phyloP scores from a whole-genome alignment of 2,888 invertebrate genomes.

The Hemicrepidius hirtus region DNA sequence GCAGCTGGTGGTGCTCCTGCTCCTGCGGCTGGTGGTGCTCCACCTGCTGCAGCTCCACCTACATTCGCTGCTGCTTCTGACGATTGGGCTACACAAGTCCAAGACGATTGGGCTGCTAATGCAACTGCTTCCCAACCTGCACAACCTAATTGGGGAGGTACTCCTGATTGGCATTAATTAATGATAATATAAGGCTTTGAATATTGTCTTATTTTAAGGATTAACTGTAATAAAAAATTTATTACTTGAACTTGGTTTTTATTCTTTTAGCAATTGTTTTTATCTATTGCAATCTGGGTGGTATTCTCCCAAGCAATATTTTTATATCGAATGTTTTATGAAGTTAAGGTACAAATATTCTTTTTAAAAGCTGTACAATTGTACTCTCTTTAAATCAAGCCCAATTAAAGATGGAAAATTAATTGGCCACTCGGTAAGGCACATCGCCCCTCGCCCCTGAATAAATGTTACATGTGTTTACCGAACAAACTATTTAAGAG shows the following conservation, averaged over 20 bases:
- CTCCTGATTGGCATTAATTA: conserved; percentile 75
- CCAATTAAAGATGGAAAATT: too few species aligned
- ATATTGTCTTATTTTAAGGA: neutral
- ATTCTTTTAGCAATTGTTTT: too few species aligned
- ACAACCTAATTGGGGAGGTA: conserved; percentile 78
- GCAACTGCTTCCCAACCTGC: conserved; percentile 69
- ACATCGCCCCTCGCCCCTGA: too few species aligned
- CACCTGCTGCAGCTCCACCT: neutral
- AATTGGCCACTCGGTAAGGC: too few species aligned
- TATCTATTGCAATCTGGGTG: too few species aligned
- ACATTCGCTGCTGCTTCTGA: conserved; percentile 66
- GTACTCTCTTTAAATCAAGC: too few species aligned
- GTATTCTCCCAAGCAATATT: too few species aligned
- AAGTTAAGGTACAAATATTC: too few species aligned
- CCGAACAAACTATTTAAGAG: too few species aligned
- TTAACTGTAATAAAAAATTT: conserved; percentile 8
- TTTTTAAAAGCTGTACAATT: too few species aligned
- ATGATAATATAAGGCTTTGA: neutral
- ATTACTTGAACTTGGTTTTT: conserved; percentile 6
- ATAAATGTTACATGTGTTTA: too few species aligned
- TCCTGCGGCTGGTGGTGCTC: conserved; percentile 60
- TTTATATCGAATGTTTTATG: too few species aligned
- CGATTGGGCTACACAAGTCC: conserved; percentile 73
- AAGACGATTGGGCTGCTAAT: conserved; percentile 76
- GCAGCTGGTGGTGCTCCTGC: conserved; percentile 61